These are phyloP conservation scores for Anas capensis DNA, from an alignment of 2,797 vertebrate genomes.

Conservation along the genomic window DNA sequence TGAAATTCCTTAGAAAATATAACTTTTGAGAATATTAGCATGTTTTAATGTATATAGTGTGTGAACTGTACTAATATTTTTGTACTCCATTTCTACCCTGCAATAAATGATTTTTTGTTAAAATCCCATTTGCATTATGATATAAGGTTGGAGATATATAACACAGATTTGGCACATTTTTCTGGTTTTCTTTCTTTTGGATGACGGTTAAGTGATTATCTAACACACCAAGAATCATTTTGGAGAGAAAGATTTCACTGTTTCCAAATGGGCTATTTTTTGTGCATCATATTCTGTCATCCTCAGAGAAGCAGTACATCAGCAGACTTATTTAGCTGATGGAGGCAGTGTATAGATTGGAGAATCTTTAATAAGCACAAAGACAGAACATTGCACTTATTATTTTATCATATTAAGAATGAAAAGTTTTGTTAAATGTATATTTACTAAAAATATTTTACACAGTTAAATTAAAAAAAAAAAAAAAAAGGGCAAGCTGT, in stretches of 20 bases:
- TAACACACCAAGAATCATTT: background rate
- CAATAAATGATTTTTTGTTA: constrained; percentile 42
- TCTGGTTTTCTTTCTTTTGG: background rate
- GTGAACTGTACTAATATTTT: background rate
- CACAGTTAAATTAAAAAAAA: constrained; percentile 4
- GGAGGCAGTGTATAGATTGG: background rate
- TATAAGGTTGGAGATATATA: background rate
- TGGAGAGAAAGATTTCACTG: background rate
- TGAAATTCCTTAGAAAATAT: constrained; percentile 4
- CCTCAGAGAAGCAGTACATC: background rate
- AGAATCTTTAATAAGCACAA: background rate
- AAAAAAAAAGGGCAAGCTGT: background rate
- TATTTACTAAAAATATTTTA: background rate
- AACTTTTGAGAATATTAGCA: background rate
- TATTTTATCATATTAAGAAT: background rate
- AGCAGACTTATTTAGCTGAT: background rate
- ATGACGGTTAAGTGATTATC: background rate
- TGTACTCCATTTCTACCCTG: background rate
- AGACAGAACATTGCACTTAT: background rate
- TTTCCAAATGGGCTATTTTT: background rate
- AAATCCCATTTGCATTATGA: constrained; percentile 50
- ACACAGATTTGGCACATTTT: background rate
- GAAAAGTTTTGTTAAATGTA: background rate
- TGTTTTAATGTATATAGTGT: background rate
- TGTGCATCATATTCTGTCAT: background rate